These are phyloP conservation scores for Caenorhabditis uteleia DNA, from an alignment of 2,888 invertebrate species.

Conservation along the genomic window DNA sequence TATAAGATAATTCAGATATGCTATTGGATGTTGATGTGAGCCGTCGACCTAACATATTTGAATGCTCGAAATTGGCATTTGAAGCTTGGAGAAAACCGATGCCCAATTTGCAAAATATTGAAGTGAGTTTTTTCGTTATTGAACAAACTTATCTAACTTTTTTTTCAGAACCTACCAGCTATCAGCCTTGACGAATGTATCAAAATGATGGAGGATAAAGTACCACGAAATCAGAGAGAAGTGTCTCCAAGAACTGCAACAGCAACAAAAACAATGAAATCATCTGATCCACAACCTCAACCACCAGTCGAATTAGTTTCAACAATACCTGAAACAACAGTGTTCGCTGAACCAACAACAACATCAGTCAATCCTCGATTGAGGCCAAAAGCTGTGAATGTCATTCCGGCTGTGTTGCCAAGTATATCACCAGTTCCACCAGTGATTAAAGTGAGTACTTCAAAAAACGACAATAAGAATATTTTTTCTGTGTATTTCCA, in stretches of 20 bases:
- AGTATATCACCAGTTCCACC: constrained; percentile 18
- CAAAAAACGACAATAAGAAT: neutral
- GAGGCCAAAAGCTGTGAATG: constrained; percentile 60
- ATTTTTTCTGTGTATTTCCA: neutral
- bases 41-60: constrained; percentile 82
- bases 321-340: too few species aligned
- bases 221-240: constrained; percentile 17
- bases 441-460: neutral
- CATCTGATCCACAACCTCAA: too few species aligned
- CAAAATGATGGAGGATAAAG: neutral
- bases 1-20: constrained; percentile 74
- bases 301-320: too few species aligned
- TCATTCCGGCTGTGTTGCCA: constrained; percentile 5
- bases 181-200: neutral
- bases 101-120: constrained; percentile 73
- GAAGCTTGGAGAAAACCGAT: constrained; percentile 69
- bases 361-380: constrained; percentile 68
- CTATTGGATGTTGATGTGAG: constrained; percentile 86
- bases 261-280: neutral
- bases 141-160: neutral
- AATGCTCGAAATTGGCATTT: constrained; percentile 72
- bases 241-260: neutral
- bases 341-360: constrained; percentile 35
- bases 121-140: constrained; percentile 68
- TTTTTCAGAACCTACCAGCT: constrained; percentile 1